Evolutionary conservation across 2,888 invertebrate species (phyloP), one percentile per base, ranked within the genome.

Genomic region (Drosophila gaucha): DNA sequence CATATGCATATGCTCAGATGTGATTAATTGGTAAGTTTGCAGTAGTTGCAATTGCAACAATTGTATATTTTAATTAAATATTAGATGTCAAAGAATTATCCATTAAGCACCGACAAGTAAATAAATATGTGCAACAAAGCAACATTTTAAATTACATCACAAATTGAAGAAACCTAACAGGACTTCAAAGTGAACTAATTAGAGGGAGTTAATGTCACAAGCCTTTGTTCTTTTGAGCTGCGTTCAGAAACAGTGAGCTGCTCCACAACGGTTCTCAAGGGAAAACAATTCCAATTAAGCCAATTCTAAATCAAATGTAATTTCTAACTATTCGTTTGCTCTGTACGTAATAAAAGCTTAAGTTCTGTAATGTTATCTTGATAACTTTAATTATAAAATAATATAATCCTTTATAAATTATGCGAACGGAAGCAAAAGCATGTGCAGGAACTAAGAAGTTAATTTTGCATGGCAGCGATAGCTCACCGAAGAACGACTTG

Each of bases 11-110:
- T 31, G 44, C 31, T 30, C 39, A 14, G 12, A 28, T 67, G 60
- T 68, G 47, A 68, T 67, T 67, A 67, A 49, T 60, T 47, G 35
- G 20, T 33, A 36, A 47, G 14, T 28, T 31, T 24, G n/a, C 26
- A 44, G 18, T 12, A 14, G 18, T 28, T 9, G 31, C 8, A 31
- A 31, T 28, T 9, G 31, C 8, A 31, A 31, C 31, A 46, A 46
- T 31, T 12, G 20, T 3, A 46, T 31, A 9, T 22, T 22, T 10
- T 20, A 31, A 46, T 46, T 46, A 46, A 46, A 31, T 46, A 46
- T 46, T 31, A 20, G 1, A n/a, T 31, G 31, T 4, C n/a, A 14
- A 31, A 46, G 30, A 46, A 31, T 30, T 41, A 14, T 14, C 10
- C 24, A 26, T 26, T 2, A 28, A 44, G 26, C 12, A 43, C 24